Evolutionary conservation across 2,797 vertebrate species (phyloP).

Genomic region (Dendrocincla tyrannina): DNA sequence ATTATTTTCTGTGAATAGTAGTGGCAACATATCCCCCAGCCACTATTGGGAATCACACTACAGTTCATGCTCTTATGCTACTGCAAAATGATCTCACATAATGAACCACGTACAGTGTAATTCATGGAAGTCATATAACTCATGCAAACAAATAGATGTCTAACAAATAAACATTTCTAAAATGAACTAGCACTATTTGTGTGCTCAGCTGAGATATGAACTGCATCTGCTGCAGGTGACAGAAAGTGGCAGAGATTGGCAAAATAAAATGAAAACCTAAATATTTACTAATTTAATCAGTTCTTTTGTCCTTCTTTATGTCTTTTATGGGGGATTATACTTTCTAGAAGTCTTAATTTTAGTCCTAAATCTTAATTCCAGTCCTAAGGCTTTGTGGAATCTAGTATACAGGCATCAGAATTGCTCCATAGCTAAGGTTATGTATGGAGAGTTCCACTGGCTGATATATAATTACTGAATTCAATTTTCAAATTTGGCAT

Average conservation of each 20-base stretch:
- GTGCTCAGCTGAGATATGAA: slow-evolving; percentile 32
- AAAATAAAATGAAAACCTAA: slow-evolving; percentile 3
- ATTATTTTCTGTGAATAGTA: slow-evolving; percentile 36
- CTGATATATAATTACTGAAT: slow-evolving; percentile 50
- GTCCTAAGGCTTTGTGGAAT: not conserved
- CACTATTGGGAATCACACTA: not conserved
- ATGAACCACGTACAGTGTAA: not conserved
- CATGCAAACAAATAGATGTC: slow-evolving; percentile 46
- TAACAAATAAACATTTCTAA: slow-evolving; percentile 50
- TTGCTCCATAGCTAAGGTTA: not conserved
- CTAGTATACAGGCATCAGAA: not conserved
- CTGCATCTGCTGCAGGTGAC: not conserved
- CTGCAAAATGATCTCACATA: slow-evolving; percentile 31
- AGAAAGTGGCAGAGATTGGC: not conserved
- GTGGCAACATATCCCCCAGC: not conserved
- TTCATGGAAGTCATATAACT: slow-evolving; percentile 31
- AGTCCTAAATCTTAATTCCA: not conserved
- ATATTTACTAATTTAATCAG: slow-evolving; percentile 5
- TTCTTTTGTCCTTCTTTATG: not conserved
- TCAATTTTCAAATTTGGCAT: slow-evolving; percentile 45
- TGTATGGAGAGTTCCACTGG: not conserved
- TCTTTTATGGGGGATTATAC: not conserved
- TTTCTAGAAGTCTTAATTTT: not conserved
- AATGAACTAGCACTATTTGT: slow-evolving; percentile 41
- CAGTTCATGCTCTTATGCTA: slow-evolving; percentile 6